Base-by-base conservation (phyloP, 2,113 vertebrate genomes). In the Otolemur garnettii region DNA sequence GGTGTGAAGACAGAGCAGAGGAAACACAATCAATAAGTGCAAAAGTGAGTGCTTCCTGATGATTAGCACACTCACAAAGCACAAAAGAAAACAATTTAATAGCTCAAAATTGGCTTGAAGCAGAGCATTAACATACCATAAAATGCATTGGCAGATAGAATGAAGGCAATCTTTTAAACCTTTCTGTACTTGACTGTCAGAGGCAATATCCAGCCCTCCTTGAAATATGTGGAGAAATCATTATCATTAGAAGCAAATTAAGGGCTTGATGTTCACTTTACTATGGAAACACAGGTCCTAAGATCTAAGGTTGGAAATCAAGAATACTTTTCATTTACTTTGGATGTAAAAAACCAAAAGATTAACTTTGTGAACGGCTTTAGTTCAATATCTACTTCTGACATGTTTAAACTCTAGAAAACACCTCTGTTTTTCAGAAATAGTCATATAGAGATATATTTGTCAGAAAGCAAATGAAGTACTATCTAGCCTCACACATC, bases 21-120 rank as follows among this genome's bases (percentile, higher is more conserved):
- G 77, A 90, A 96, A 96, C 35, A 68, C 22, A 89, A 95, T 94
- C 91, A 91, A 75, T 79, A 42, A 57, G 68, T 91, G 91, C 53
- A 94, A 87, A 96, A 92, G 18, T 30, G 69, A 96, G 72, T 94
- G 87, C 83, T 95, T 97, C 93, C 88, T 93, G 75, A 78, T 92
- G 81, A 90, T 95, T 91, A 85, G 71, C 71, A 92, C 90, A 94
- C 79, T 93, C 75, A 30, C 92, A 96, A 77, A 93, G 57, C 35
- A 87, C 55, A 57, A 69, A 81, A 79, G 80, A 74, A 62, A 77
- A 55, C 26, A 14, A 42, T 62, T 95, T 96, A 96, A 96, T 93
- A 96, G 80, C 79, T 97, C 45, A 91, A 91, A 97, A 93, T 88
- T 94, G 90, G 74, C 84, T 93, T 91, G 91, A 95, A 93, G 91